Evolutionary conservation across 2,797 vertebrate genomes (phyloP).

Genomic region (Nothura maculosa): DNA sequence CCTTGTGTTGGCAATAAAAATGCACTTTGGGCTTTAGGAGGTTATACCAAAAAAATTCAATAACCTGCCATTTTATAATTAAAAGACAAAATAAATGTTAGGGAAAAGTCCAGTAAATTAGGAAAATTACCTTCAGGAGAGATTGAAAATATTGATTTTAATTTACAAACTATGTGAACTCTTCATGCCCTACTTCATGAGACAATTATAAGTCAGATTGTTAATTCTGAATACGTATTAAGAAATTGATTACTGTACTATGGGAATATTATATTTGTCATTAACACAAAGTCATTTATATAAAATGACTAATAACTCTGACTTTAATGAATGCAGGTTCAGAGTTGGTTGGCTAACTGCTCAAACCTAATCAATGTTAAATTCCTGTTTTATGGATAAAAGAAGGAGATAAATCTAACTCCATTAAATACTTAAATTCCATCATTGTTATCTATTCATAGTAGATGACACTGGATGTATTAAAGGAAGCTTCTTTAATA

Average conservation of each 20-base stretch:
- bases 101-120: constrained; percentile 88
- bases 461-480: neutral
- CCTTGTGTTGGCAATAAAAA: constrained; percentile 79
- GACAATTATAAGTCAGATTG: constrained; percentile 85
- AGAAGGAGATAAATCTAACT: constrained; percentile 48
- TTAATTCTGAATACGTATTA: constrained; percentile 82
- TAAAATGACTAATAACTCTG: constrained; percentile 68
- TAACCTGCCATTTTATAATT: constrained; percentile 88
- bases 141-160: constrained; percentile 96
- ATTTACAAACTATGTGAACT: constrained; percentile 91
- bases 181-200: constrained; percentile 84
- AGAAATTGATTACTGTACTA: constrained; percentile 81
- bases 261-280: constrained; percentile 81
- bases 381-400: constrained; percentile 37
- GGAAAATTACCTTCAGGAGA: constrained; percentile 89
- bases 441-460: neutral
- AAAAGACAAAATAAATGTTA: constrained; percentile 88
- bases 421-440: neutral
- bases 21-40: constrained; percentile 75
- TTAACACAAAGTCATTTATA: constrained; percentile 74
- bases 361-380: constrained; percentile 58
- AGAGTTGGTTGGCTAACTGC: constrained; percentile 54
- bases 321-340: constrained; percentile 69
- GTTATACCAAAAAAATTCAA: constrained; percentile 82
- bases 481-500: neutral